Base-by-base conservation (phyloP, 2,888 invertebrate species). In the Eumerus sabulonum region DNA sequence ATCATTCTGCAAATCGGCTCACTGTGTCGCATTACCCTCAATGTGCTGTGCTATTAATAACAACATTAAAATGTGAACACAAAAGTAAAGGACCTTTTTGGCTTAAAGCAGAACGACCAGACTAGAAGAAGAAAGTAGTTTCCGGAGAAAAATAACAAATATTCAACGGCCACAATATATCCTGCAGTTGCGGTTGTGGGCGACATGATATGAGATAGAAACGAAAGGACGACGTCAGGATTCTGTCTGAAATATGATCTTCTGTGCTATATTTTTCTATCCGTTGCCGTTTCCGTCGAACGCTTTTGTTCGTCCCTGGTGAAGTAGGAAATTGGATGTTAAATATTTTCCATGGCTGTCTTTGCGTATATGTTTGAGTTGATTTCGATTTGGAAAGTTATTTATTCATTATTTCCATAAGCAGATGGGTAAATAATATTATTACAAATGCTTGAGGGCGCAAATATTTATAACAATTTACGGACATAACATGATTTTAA, bases 31-130 rank as follows among this genome's bases (percentile, higher is more conserved):
- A 72, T 72, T 50, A 59, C 51, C 60, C 50, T 56, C 62, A 53
- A 62, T 48, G 16, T 72, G 66, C 51, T 44, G 67, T 19, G 60
- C 50, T 66, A 72, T 71, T 72, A 72, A 77, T 77, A 72, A 72
- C 45, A 47, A 18, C 53, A 42, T 72, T 47, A 67, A 72, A 67
- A 57, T 60, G 57, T 62, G 9, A 62, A n/a, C n/a, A n/a, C n/a
- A n/a, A 27, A 27, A 27, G 27, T 27, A 27, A 27, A 4, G 27
- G 27, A n/a, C n/a, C n/a, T n/a, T n/a, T n/a, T n/a, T n/a, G n/a
- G n/a, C n/a, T n/a, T 7, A 7, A 27, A 7, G 27, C 27, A 27
- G 27, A 7, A 7, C 27, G 27, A n/a, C n/a, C n/a, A 27, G 27
- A 27, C 27, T 7, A 27, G 3, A 27, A 17, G 12, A 59, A 45